Evolutionary conservation across 1,140 invertebrate genomes (phyloP), one percentile per base, ranked within the genome.

Genomic region (Drosophila melanica): DNA sequence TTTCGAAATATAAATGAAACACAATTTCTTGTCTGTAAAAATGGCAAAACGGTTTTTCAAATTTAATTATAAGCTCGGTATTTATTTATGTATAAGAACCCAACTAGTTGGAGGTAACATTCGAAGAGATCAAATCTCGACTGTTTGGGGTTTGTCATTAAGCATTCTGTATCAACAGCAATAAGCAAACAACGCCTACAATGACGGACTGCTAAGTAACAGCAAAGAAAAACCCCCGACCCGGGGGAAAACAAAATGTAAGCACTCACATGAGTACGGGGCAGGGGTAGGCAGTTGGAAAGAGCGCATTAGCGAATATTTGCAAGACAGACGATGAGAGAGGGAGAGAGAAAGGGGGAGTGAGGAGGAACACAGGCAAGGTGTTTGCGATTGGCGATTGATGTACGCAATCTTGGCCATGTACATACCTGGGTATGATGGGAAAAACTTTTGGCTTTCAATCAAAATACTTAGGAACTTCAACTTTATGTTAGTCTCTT

Each of bases 131-230:
- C 37, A 54, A 7, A 12, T n/a, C 8, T 50, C 23, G 33, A 12
- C 6, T 8, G 4, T 0, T 16, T 11, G 20, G 0, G 14, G 48
- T 45, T 65, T 75, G 53, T 64, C 66, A 48, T 33, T 72, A 58
- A 77, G 70, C 70, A 20, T 20, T 20, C 69, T 62, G 77, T 85
- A 71, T 85, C 69, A 79, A 85, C 81, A 75, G 76, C 69, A 80
- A 68, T 77, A 84, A 79, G 70, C 77, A 85, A 85, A 85, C 80
- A 85, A 65, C 53, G 81, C 59, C 65, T 75, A 79, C 81, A 85
- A 85, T 64, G 75, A 60, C 68, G 68, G 81, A 66, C 74, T 77
- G 74, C 79, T 79, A 74, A 84, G 81, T 85, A 80, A 85, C 77
- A 77, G 58, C 66, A 72, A 65, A 55, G 23, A 33, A 75, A 64